phyloP scores from a whole-genome alignment of 2,888 invertebrate species.

The Hyposoter dolosus region DNA sequence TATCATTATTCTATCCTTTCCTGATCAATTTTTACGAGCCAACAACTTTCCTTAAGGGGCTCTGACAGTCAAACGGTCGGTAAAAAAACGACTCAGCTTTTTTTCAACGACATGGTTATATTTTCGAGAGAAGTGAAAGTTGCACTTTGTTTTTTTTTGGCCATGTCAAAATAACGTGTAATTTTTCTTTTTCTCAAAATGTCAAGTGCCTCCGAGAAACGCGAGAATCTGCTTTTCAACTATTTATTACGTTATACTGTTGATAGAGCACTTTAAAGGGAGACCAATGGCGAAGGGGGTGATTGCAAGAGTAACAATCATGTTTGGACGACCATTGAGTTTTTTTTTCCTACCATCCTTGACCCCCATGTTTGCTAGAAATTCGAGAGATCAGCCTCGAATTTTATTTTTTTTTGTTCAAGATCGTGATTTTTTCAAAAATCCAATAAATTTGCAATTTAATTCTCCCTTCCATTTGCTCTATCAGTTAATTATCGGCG shows the following conservation, averaged over 20 bases:
- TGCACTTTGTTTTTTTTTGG: no score
- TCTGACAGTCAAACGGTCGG: background rate
- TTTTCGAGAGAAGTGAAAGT: no score
- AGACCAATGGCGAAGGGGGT: background rate
- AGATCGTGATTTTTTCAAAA: background rate
- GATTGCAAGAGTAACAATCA: background rate
- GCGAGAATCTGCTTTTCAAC: background rate
- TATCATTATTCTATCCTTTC: constrained; percentile 36
- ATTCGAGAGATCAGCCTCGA: no score
- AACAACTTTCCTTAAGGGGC: background rate
- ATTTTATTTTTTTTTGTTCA: background rate
- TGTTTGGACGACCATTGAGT: no score
- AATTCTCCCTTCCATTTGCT: background rate
- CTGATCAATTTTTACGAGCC: background rate
- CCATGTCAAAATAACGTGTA: no score
- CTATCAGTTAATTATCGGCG: background rate
- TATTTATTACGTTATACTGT: background rate
- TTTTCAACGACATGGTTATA: background rate
- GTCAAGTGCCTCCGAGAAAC: background rate
- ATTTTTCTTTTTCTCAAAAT: no score
- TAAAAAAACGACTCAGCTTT: background rate
- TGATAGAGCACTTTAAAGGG: background rate
- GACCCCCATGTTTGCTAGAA: no score
- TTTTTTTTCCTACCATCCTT: no score
- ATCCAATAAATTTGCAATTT: background rate